These are phyloP conservation scores for Aspidoscelis tigris DNA, from an alignment of 2,113 vertebrate genomes.

Conservation along the genomic window DNA sequence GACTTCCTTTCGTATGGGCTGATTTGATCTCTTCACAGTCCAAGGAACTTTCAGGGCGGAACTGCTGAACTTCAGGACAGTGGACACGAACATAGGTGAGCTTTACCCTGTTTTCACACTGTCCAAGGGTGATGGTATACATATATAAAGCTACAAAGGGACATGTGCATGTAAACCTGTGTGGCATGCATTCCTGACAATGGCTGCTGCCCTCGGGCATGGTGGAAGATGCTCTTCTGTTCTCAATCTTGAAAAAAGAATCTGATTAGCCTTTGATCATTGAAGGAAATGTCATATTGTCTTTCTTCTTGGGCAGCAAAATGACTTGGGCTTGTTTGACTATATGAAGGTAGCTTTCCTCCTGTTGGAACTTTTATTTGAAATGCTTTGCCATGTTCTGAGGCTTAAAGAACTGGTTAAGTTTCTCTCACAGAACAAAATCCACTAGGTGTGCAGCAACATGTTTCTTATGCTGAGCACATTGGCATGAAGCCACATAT, in stretches of 20 bases:
- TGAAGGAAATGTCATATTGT: background rate
- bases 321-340: background rate
- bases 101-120: too few species aligned
- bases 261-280: too few species aligned
- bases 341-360: background rate
- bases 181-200: too few species aligned
- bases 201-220: background rate
- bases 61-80: too few species aligned
- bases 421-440: background rate
- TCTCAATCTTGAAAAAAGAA: too few species aligned
- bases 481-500: background rate
- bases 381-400: background rate
- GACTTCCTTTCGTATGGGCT: too few species aligned
- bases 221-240: background rate
- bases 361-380: background rate
- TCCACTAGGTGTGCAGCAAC: background rate
- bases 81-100: too few species aligned
- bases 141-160: too few species aligned
- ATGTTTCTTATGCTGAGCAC: slow-evolving; percentile 17
- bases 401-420: background rate
- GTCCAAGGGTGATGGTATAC: too few species aligned
- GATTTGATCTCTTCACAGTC: too few species aligned
- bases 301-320: background rate
- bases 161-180: too few species aligned
- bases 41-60: too few species aligned